A percentile compares a stretch with the other conserved stretches of the same genome.
phyloP scores from a whole-genome alignment of 2,888 invertebrate genomes.

The Flexamia atlantica region DNA sequence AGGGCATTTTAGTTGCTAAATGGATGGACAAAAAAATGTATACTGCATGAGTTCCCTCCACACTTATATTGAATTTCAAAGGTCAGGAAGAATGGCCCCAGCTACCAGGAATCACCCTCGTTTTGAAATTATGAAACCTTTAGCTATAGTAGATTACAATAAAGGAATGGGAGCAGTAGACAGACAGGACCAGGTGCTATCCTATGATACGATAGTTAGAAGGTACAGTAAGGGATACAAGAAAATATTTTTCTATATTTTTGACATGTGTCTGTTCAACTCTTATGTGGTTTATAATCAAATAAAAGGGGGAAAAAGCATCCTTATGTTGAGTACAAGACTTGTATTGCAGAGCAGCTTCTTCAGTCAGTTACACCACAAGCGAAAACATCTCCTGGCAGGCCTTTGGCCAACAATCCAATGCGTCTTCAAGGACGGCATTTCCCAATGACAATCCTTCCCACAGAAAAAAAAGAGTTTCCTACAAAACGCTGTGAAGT shows the following conservation, averaged over 20 bases:
- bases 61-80: background rate
- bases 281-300: background rate
- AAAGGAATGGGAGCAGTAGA: background rate
- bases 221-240: background rate
- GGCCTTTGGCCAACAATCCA: background rate
- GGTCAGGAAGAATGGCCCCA: background rate
- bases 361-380: background rate
- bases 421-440: background rate
- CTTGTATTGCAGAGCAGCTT: background rate
- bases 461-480: background rate
- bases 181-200: background rate
- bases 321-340: background rate
- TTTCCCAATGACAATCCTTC: background rate
- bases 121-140: background rate
- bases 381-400: background rate
- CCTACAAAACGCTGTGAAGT: background rate
- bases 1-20: background rate
- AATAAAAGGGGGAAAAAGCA: background rate
- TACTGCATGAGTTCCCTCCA: background rate
- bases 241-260: background rate
- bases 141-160: background rate
- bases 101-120: background rate
- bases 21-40: conserved; percentile 26
- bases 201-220: background rate
- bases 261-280: background rate